Percentiles rank a stretch among this genome's conserved stretches.
phyloP scores from a whole-genome alignment of 2,113 vertebrate species.

The Circaetus gallicus region DNA sequence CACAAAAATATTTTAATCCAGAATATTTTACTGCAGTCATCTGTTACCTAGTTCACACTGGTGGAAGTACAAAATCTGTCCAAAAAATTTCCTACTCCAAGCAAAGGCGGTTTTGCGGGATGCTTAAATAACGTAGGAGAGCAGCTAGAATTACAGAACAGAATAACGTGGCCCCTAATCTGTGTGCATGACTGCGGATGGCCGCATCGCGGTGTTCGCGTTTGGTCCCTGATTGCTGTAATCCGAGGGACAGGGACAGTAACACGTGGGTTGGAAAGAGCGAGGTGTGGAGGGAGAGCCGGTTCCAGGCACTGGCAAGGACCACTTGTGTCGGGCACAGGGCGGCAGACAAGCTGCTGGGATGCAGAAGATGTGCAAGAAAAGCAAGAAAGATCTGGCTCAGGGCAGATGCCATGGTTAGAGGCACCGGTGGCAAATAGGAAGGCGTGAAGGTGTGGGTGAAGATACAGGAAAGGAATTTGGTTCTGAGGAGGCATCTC shows the following conservation, averaged over 20 bases:
- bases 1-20: neutral
- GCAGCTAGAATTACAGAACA: neutral
- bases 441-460: neutral
- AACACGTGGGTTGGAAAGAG: neutral
- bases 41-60: neutral
- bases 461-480: neutral
- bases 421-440: no score
- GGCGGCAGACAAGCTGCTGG: neutral
- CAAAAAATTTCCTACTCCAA: neutral
- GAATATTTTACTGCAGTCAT: neutral
- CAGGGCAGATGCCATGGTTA: no score
- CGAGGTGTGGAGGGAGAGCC: accelerated
- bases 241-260: accelerated
- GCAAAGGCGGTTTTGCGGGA: neutral
- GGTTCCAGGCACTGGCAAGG: neutral
- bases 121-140: neutral
- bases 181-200: no score
- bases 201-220: accelerated
- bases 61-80: neutral
- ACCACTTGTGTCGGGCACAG: neutral
- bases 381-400: neutral
- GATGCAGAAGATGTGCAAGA: neutral
- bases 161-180: neutral
- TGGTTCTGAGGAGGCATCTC: neutral
- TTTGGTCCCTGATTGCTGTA: neutral